These are phyloP conservation scores for Sceloporus tristichus DNA, from an alignment of 2,113 vertebrate species.

Conservation along the genomic window DNA sequence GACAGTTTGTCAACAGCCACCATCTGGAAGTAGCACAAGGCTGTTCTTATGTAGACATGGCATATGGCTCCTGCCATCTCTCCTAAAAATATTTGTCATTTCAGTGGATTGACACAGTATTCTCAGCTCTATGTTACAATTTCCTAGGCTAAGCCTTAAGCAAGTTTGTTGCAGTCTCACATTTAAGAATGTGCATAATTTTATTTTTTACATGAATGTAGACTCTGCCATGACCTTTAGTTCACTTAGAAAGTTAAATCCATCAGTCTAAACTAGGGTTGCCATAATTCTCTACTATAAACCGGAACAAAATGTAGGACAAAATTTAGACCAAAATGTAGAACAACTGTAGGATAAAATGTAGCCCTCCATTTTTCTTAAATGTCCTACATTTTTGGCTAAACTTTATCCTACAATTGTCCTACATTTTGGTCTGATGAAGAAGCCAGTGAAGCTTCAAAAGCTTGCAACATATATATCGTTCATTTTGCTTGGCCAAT, in stretches of 20 bases:
- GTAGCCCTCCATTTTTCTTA: too few relatives aligned
- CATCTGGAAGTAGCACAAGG: neutral
- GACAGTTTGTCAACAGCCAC: neutral
- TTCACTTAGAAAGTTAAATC: constrained; percentile 41
- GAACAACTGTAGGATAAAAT: too few relatives aligned
- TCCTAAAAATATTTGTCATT: constrained; percentile 8
- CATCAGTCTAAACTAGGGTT: rapidly evolving
- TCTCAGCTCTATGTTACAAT: neutral
- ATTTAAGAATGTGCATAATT: constrained; percentile 25
- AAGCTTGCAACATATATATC: too few relatives aligned
- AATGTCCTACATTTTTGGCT: too few relatives aligned
- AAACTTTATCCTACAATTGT: too few relatives aligned
- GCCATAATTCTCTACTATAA: too few relatives aligned
- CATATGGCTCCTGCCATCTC: neutral
- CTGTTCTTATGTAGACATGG: neutral
- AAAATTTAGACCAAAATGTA: too few relatives aligned
- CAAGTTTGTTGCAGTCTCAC: neutral
- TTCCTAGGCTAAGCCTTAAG: constrained; percentile 48
- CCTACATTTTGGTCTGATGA: too few relatives aligned
- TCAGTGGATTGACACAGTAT: constrained; percentile 22
- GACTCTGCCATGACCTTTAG: constrained; percentile 49
- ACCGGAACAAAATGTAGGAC: too few relatives aligned
- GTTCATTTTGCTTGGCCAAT: too few relatives aligned
- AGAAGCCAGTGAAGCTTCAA: too few relatives aligned
- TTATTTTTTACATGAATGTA: constrained; percentile 45